Conservation (phyloP, 2,888 invertebrate species). For the Listrodromus nycthemerus region DNA sequence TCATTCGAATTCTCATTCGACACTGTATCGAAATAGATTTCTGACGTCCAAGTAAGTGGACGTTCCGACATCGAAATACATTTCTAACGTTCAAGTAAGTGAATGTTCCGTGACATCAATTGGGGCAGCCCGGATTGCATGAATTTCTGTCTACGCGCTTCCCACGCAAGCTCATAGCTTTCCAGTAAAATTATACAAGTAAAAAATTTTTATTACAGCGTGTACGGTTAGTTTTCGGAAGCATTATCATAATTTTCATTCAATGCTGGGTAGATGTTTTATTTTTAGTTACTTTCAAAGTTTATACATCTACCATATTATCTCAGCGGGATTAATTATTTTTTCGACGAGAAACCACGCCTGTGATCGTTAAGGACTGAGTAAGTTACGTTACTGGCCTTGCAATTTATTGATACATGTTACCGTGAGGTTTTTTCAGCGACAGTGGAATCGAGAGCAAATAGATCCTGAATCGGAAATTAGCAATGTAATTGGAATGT, state of each 20-base stretch:
- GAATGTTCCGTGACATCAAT: background rate
- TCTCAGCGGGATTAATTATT: no score
- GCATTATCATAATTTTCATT: no score
- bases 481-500: constrained; percentile 18
- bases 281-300: no score
- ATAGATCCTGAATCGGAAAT: background rate
- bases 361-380: background rate
- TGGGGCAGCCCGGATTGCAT: no score
- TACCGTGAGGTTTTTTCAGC: background rate
- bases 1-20: background rate
- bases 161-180: no score
- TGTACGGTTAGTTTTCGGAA: no score
- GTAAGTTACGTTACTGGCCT: background rate
- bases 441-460: constrained; percentile 1
- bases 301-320: no score
- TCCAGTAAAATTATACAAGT: no score
- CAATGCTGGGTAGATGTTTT: no score
- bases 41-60: background rate
- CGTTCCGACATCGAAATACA: background rate
- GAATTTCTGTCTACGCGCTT: no score
- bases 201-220: no score
- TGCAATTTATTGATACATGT: background rate
- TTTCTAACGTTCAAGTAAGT: background rate
- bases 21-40: background rate
- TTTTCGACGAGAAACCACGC: background rate